Evolutionary conservation across 1,140 invertebrate genomes (phyloP).

Genomic region (Epicauta chinensis): DNA sequence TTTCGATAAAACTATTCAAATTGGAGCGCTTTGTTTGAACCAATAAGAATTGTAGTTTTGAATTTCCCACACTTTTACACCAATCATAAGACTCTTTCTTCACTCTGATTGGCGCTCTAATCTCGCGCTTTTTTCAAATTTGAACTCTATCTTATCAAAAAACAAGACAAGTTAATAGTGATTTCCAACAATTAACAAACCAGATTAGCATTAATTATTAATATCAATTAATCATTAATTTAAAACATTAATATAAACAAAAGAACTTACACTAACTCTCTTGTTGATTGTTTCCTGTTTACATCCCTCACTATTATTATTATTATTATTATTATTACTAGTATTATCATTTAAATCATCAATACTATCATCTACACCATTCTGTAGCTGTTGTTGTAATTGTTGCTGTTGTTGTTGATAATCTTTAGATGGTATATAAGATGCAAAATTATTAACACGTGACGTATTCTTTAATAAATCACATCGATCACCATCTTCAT

Average conservation of each 20-base stretch:
- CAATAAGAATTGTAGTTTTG: too few relatives aligned
- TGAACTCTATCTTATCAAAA: too few relatives aligned
- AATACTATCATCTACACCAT: conserved; percentile 17
- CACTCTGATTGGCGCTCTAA: too few relatives aligned
- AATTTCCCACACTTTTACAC: too few relatives aligned
- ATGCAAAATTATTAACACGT: conserved; percentile 47
- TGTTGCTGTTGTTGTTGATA: conserved; percentile 12
- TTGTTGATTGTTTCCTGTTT: background rate
- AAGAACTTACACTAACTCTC: background rate
- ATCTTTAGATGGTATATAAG: conserved; percentile 49
- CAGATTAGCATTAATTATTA: background rate
- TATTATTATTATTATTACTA: background rate
- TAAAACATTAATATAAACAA: background rate
- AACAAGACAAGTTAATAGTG: too few relatives aligned
- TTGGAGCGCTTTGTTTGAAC: too few relatives aligned
- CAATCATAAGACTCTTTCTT: too few relatives aligned
- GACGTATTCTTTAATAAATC: conserved; percentile 3
- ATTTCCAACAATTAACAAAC: background rate
- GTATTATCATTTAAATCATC: background rate
- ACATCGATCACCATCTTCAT: too few relatives aligned
- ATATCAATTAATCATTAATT: background rate
- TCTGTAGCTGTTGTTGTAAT: background rate
- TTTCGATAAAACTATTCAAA: too few relatives aligned
- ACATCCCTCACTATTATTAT: background rate
- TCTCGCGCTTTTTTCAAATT: too few relatives aligned